Evolutionary conservation across 2,113 vertebrate species (phyloP).

Genomic region (Sorex fumeus): DNA sequence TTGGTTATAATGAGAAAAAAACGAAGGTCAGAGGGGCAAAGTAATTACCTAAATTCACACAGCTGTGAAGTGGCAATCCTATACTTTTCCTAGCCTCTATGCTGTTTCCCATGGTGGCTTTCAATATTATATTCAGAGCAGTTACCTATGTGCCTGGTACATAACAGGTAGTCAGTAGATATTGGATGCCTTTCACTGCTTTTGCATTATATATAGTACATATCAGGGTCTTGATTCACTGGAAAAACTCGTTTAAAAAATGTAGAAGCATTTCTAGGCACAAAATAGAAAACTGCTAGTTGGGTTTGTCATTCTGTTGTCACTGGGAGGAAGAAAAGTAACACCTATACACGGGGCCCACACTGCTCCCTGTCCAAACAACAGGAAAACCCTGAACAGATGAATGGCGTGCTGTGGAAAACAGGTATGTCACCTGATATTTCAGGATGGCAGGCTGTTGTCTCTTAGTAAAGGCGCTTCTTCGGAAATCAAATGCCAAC

Average conservation of each 20-base stretch:
- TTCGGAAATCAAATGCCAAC: constrained; percentile 73
- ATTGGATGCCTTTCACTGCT: background rate
- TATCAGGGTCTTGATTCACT: constrained; percentile 36
- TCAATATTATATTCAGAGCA: background rate
- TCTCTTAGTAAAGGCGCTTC: constrained; percentile 13
- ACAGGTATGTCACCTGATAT: background rate
- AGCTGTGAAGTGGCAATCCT: background rate
- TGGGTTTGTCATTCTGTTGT: background rate
- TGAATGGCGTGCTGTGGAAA: background rate
- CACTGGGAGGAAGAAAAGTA: background rate
- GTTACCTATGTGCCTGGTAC: background rate
- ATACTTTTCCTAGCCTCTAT: too few relatives aligned
- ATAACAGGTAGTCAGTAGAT: background rate
- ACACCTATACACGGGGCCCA: background rate
- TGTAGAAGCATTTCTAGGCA: background rate
- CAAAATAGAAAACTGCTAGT: background rate
- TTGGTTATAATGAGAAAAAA: background rate
- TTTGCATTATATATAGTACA: background rate
- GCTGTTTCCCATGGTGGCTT: background rate
- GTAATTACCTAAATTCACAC: background rate
- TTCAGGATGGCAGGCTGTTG: background rate
- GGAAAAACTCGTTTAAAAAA: background rate
- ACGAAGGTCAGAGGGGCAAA: background rate
- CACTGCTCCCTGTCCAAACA: background rate
- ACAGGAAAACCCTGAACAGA: background rate